Conservation (phyloP, 2,888 invertebrate genomes). For the Sthenelais limicola region DNA sequence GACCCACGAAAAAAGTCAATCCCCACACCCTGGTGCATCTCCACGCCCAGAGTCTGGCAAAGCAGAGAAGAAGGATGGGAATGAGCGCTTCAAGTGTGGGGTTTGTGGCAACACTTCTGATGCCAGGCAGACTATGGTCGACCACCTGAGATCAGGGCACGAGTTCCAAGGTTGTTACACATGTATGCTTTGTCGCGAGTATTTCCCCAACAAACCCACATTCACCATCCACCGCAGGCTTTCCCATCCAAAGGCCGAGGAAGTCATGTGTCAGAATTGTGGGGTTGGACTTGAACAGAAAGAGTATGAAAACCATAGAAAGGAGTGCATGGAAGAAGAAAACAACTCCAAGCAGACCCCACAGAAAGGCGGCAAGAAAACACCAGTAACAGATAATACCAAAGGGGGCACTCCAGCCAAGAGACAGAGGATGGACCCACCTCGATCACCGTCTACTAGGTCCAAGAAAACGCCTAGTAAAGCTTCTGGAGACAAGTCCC, state of each 20-base stretch:
- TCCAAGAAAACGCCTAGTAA: neutral
- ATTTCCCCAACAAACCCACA: conserved; percentile 29
- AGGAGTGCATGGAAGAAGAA: conserved; percentile 8
- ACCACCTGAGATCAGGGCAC: conserved; percentile 26
- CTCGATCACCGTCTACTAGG: neutral
- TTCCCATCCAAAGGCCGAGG: conserved; percentile 10
- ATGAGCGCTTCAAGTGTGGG: conserved; percentile 25
- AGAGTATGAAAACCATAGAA: conserved; percentile 10
- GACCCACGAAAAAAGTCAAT: conserved; percentile 7
- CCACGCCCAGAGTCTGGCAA: conserved; percentile 10
- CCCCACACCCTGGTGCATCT: neutral
- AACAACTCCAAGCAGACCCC: neutral
- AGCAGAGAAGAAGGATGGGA: conserved; percentile 4
- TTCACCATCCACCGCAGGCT: conserved; percentile 27
- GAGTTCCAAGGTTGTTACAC: conserved; percentile 33
- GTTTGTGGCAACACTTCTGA: conserved; percentile 25
- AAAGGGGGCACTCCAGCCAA: conserved; percentile 6
- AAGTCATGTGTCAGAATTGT: neutral
- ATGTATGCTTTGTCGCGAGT: conserved; percentile 27
- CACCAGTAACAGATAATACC: neutral
- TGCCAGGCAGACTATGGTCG: conserved; percentile 4
- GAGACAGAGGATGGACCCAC: neutral
- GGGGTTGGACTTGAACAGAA: conserved; percentile 8
- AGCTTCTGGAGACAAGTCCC: neutral
- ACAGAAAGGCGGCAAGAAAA: neutral